A percentile compares a stretch with the other conserved stretches of the same genome.
phyloP scores from a whole-genome alignment of 2,888 invertebrate species.

The Pandemis heparana region DNA sequence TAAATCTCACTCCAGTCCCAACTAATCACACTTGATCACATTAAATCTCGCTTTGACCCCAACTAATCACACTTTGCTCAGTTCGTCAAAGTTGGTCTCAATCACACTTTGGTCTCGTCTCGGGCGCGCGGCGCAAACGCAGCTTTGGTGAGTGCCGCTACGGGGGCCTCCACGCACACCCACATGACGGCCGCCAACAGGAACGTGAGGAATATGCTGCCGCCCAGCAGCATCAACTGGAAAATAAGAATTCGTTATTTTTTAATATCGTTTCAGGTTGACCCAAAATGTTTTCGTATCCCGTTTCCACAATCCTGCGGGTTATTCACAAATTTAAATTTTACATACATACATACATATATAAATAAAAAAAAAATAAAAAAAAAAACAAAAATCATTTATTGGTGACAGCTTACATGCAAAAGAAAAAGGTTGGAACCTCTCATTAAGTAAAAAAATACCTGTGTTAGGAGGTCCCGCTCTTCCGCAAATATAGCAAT shows the following conservation, averaged over 20 bases:
- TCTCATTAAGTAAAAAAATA: too few relatives aligned
- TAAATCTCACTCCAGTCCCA: neutral
- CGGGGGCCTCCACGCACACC: conserved; percentile 41
- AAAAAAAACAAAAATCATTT: too few relatives aligned
- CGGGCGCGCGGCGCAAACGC: neutral
- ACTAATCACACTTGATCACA: neutral
- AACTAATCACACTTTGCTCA: neutral
- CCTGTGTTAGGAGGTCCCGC: too few relatives aligned
- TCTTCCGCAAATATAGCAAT: too few relatives aligned
- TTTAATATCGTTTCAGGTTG: too few relatives aligned
- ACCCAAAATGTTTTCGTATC: too few relatives aligned
- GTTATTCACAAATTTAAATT: too few relatives aligned
- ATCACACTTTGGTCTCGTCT: conserved; percentile 1
- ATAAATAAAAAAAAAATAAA: too few relatives aligned
- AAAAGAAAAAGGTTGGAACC: too few relatives aligned
- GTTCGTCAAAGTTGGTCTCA: neutral
- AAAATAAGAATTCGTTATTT: neutral
- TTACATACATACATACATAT: too few relatives aligned
- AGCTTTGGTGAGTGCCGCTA: conserved; percentile 30
- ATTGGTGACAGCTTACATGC: too few relatives aligned
- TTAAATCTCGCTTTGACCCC: neutral
- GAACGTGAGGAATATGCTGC: conserved; percentile 42
- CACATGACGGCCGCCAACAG: conserved; percentile 31
- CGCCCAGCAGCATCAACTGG: conserved; percentile 37
- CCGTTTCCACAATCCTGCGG: too few relatives aligned